A percentile compares a stretch with the other conserved stretches of the same genome.
Conservation (phyloP, 2,113 vertebrate species). For the Salvator merianae region DNA sequence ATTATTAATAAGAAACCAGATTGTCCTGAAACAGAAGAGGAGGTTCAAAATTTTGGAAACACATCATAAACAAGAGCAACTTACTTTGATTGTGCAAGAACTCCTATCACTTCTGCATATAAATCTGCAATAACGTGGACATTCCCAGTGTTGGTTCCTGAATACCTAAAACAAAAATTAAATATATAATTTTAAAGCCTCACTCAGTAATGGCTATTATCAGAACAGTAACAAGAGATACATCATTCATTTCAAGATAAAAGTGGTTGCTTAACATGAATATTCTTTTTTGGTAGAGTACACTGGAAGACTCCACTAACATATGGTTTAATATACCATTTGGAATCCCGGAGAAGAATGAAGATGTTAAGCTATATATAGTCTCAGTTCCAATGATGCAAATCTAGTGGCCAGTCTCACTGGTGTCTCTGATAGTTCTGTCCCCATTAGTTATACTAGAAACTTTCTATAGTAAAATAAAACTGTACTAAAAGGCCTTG, state of each 20-base stretch:
- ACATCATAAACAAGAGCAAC: constrained; percentile 35
- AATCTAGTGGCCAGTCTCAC: no score
- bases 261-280: neutral
- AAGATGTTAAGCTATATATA: no score
- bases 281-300: neutral
- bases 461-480: no score
- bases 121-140: constrained; percentile 98
- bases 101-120: constrained; percentile 96
- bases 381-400: no score
- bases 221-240: accelerated
- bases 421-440: no score
- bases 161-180: constrained; percentile 80
- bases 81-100: constrained; percentile 98
- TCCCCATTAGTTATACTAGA: no score
- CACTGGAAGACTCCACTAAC: no score
- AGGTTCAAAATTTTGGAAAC: neutral
- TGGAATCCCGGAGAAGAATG: no score
- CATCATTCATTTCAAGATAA: neutral
- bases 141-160: constrained; percentile 98
- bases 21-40: neutral
- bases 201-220: neutral
- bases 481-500: no score
- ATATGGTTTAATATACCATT: no score
- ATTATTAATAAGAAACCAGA: neutral
- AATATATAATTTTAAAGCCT: neutral